phyloP scores from a whole-genome alignment of 1,140 invertebrate species.

The Eurosta solidaginis region DNA sequence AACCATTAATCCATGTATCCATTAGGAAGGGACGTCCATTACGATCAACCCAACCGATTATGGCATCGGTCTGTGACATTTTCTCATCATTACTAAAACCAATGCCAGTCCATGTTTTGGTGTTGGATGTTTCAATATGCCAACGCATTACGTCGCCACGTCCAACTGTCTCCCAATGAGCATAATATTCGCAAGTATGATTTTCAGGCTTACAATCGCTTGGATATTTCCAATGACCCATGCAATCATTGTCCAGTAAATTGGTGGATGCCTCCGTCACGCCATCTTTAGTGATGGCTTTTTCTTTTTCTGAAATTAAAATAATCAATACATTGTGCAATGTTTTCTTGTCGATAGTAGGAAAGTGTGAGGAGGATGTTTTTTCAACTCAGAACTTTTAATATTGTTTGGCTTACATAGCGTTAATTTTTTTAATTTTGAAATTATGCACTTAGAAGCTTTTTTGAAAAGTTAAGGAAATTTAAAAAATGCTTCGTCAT shows the following conservation, averaged over 20 bases:
- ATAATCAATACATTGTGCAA: neutral
- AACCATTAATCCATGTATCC: constrained; percentile 85
- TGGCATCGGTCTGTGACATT: constrained; percentile 69
- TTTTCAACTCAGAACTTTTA: too few relatives aligned
- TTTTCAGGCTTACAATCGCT: constrained; percentile 70
- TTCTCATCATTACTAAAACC: constrained; percentile 85
- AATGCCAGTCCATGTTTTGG: constrained; percentile 90
- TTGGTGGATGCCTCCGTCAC: constrained; percentile 46
- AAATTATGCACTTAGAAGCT: too few relatives aligned
- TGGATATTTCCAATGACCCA: constrained; percentile 79
- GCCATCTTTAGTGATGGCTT: constrained; percentile 41
- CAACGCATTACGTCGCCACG: constrained; percentile 80
- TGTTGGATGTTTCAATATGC: constrained; percentile 80
- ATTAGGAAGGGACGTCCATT: constrained; percentile 79
- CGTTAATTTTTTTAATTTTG: too few relatives aligned
- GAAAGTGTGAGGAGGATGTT: too few relatives aligned
- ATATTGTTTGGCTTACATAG: too few relatives aligned
- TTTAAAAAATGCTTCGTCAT: too few relatives aligned
- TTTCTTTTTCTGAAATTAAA: constrained; percentile 47
- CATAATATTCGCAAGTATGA: constrained; percentile 80
- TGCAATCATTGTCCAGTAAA: constrained; percentile 66
- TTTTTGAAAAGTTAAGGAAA: too few relatives aligned
- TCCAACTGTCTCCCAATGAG: constrained; percentile 82
- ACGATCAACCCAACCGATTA: constrained; percentile 85
- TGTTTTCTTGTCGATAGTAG: neutral